Evolutionary conservation across 2,113 vertebrate genomes (phyloP).

Genomic region (Heptranchias perlo): DNA sequence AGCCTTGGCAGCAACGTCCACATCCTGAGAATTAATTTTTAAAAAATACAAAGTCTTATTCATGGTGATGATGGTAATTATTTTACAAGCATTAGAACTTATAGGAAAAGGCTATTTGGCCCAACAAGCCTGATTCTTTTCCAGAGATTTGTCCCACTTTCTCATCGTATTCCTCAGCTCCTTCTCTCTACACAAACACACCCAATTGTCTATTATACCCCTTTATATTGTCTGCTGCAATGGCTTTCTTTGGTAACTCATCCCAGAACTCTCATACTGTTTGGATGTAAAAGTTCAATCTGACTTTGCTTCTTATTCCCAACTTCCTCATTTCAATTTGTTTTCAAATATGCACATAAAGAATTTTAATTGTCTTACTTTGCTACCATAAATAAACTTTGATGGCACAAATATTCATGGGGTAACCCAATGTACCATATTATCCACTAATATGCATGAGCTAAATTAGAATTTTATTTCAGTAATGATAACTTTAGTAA

Average conservation of each 20-base stretch:
- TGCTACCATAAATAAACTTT: too few species aligned
- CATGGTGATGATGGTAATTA: not conserved
- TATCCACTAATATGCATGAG: too few species aligned
- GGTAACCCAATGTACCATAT: too few species aligned
- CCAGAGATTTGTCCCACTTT: not conserved
- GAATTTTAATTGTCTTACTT: too few species aligned
- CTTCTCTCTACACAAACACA: not conserved
- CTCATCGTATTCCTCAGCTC: too few species aligned
- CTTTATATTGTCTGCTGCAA: not conserved
- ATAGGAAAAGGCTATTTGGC: not conserved
- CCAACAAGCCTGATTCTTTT: not conserved
- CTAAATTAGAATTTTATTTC: not conserved
- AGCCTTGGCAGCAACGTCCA: not conserved
- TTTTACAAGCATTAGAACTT: not conserved
- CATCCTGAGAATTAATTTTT: too few species aligned
- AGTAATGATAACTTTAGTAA: not conserved
- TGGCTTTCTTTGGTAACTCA: not conserved
- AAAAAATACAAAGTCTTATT: not conserved
- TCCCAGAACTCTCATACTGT: not conserved
- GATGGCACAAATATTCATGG: too few species aligned
- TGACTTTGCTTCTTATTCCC: too few species aligned
- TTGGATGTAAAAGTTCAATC: too few species aligned
- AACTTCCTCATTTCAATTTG: too few species aligned
- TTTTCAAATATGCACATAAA: too few species aligned
- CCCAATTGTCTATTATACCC: not conserved